These are phyloP conservation scores for Butorides virescens DNA, from an alignment of 2,113 vertebrate genomes.

Conservation along the genomic window DNA sequence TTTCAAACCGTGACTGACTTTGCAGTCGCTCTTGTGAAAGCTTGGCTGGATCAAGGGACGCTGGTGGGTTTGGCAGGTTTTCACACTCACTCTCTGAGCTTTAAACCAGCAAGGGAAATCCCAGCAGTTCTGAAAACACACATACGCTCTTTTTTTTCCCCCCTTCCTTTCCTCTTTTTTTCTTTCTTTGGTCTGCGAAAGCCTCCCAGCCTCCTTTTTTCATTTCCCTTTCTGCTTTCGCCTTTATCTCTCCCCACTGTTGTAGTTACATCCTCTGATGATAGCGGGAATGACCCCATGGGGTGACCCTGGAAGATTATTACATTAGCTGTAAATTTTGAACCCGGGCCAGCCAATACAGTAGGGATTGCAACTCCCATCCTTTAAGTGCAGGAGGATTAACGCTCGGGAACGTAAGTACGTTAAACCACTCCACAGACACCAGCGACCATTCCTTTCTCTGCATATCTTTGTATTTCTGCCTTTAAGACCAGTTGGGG, in stretches of 20 bases:
- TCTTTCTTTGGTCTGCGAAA: not conserved
- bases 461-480: constrained; percentile 21
- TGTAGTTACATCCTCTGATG: constrained; percentile 25
- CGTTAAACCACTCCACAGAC: constrained; percentile 44
- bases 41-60: not conserved
- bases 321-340: constrained; percentile 50
- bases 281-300: constrained; percentile 23
- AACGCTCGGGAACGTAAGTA: not conserved
- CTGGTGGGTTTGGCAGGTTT: constrained; percentile 17
- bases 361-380: constrained; percentile 37
- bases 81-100: not conserved
- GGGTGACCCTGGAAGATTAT: constrained; percentile 1
- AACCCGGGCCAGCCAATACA: constrained; percentile 12
- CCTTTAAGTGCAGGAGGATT: constrained; percentile 61
- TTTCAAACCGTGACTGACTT: rapidly evolving
- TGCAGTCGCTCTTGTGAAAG: not conserved
- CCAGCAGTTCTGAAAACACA: not conserved
- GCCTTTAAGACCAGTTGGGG: constrained; percentile 40
- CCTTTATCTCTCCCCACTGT: constrained; percentile 25
- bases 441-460: not conserved
- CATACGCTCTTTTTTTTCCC: not conserved
- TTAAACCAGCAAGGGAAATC: constrained; percentile 14
- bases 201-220: not conserved
- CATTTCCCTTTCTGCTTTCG: not conserved
- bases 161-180: not conserved